Base-by-base conservation (phyloP, 2,888 invertebrate genomes). In the Torymus aiolomorphi region DNA sequence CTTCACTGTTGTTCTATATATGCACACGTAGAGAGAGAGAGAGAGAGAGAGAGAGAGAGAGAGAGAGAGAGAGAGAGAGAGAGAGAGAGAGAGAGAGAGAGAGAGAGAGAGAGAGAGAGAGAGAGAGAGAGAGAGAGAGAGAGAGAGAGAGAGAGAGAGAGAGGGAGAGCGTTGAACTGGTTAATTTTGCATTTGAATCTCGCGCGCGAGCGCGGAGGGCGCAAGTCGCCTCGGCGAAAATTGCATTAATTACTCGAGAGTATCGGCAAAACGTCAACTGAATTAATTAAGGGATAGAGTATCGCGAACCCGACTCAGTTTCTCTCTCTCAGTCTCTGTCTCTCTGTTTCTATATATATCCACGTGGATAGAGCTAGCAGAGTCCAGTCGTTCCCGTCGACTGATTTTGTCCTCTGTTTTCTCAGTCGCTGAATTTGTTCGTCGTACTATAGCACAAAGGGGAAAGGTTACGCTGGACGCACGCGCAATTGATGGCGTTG, bases 191-290 rank as follows among this genome's bases (percentile, higher is more conserved):
- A 80, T 80, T 80, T 73, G 76, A 69, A 76, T 73, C 75, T 62
- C 59, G 54, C 42, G 73, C 20, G 42, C 3, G 24, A 14, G 13
- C 20, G 62, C 13, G 13, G 57, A 42, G 54, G 18, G 10, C 54
- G 54, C 8, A 20, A 49, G 65, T 13, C 42, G 24, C 31, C 62
- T 67, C 57, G 49, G 62, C 61, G 80, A 72, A 75, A 75, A 80
- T 78, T 71, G 80, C 80, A 80, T 80, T 80, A 78, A 80, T 80
- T 78, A 78, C 73, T 31, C 61, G 16, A 8, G 71, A 66, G 78
- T 71, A 78, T 78, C 80, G 75, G 78, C 71, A 78, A 80, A 80
- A 80, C 75, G 77, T 80, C 78, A 71, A 75, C 69, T 76, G 71
- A 80, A 76, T 80, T 80, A 80, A 80, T 80, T 80, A 80, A 76